Evolutionary conservation across 2,113 vertebrate genomes (phyloP).

Genomic region (Urocitellus parryii): DNA sequence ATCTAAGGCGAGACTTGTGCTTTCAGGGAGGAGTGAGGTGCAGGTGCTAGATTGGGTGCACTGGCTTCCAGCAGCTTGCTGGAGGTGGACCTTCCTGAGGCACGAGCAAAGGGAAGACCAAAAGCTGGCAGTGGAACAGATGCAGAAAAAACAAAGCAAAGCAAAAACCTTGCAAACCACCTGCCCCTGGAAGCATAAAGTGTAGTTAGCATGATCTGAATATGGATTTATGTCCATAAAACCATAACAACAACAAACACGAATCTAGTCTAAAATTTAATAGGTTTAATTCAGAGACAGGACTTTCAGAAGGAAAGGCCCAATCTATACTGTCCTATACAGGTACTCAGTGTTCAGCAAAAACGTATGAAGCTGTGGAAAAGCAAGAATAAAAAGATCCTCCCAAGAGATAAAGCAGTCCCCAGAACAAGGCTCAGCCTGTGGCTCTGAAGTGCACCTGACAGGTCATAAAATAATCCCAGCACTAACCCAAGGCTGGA

Average conservation of each 20-base stretch:
- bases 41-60: not conserved
- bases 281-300: not conserved
- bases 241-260: not conserved
- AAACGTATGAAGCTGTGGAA: not conserved
- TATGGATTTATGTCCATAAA: not conserved
- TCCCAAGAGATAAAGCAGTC: not conserved
- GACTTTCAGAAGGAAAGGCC: not conserved
- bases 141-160: not conserved
- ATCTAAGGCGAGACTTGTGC: not conserved
- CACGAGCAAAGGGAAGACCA: not conserved
- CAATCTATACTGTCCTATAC: not conserved
- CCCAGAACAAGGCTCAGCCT: not conserved
- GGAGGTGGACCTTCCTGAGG: not conserved
- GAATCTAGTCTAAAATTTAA: not conserved
- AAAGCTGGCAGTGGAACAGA: not conserved
- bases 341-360: not conserved
- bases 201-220: not conserved
- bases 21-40: no score
- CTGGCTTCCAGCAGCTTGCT: rapidly evolving
- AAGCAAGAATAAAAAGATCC: not conserved
- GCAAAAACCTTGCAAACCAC: not conserved
- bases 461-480: not conserved
- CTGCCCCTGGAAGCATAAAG: no score
- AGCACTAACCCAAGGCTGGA: no score
- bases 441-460: not conserved